These are phyloP conservation scores for Eptatretus burgeri DNA, from an alignment of 2,113 vertebrate species.

Conservation along the genomic window DNA sequence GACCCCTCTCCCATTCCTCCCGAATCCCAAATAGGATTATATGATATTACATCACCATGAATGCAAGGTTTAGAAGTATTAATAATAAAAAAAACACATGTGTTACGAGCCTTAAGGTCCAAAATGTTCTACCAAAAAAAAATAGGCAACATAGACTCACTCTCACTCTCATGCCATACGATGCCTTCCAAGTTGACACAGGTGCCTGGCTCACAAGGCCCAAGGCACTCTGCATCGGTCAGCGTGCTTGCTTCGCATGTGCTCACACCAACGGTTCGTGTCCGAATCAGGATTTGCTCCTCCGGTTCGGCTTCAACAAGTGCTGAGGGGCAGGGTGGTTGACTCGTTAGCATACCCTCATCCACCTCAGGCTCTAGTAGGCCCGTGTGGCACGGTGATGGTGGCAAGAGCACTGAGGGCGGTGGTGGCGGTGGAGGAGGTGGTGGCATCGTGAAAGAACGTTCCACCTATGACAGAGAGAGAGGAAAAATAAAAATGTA, in stretches of 20 bases:
- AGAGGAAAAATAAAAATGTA: too few species aligned
- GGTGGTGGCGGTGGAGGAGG: constrained; percentile 5
- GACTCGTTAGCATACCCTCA: constrained; percentile 4
- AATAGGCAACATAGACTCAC: neutral
- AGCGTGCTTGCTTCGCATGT: constrained; percentile 1
- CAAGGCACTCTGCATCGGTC: constrained; percentile 1
- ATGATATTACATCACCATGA: too few species aligned
- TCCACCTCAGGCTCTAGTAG: neutral
- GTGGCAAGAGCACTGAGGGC: neutral
- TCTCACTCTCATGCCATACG: constrained; percentile 3
- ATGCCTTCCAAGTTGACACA: constrained; percentile 4
- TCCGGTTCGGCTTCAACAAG: constrained; percentile 28
- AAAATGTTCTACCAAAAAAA: too few species aligned
- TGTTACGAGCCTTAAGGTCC: too few species aligned
- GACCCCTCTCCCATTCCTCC: too few species aligned
- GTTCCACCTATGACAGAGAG: too few species aligned
- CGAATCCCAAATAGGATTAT: too few species aligned
- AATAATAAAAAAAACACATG: too few species aligned
- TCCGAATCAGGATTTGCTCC: constrained; percentile 52
- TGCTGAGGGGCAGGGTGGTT: neutral
- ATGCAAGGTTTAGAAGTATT: too few species aligned
- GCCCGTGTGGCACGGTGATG: neutral
- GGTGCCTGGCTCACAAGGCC: constrained; percentile 4
- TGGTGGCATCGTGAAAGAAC: neutral
- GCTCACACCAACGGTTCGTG: constrained; percentile 11